These are phyloP conservation scores for Holothuria leucospilota DNA, from an alignment of 53 echinoderm and acorn worm species.

Conservation along the genomic window DNA sequence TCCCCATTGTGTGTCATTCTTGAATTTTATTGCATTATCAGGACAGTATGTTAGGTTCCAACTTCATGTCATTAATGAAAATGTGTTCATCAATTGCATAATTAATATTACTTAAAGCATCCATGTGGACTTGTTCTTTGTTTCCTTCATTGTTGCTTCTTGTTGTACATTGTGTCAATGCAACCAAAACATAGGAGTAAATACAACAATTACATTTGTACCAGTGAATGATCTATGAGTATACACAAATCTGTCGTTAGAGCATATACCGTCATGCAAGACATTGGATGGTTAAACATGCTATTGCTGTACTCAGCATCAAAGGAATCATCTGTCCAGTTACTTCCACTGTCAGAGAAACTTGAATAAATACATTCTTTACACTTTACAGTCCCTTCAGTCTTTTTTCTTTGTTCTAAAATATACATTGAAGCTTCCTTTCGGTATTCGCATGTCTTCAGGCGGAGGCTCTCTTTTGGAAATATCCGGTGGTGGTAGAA, in stretches of 20 bases:
- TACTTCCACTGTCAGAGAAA: not conserved
- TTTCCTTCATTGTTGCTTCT: no score
- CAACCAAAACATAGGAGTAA: no score
- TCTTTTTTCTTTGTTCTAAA: constrained; percentile 3
- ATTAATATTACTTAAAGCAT: no score
- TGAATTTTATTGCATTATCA: no score
- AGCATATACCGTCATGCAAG: not conserved
- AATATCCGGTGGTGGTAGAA: constrained; percentile 32
- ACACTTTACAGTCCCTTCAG: not conserved
- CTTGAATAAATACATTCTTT: not conserved
- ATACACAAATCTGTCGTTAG: not conserved
- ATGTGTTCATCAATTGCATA: no score
- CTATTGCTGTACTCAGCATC: not conserved
- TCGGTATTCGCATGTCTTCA: constrained; percentile 14
- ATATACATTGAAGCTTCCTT: constrained; percentile 27
- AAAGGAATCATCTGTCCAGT: not conserved
- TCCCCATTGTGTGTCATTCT: no score
- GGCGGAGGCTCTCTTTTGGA: constrained; percentile 4
- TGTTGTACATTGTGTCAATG: no score
- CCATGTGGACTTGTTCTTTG: no score
- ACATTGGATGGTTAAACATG: not conserved
- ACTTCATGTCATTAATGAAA: no score
- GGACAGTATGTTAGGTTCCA: no score
- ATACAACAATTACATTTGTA: no score
- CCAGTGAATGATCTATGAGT: not conserved